These are phyloP conservation scores for Sturmia bella DNA, from an alignment of 2,888 invertebrate genomes.

Conservation along the genomic window DNA sequence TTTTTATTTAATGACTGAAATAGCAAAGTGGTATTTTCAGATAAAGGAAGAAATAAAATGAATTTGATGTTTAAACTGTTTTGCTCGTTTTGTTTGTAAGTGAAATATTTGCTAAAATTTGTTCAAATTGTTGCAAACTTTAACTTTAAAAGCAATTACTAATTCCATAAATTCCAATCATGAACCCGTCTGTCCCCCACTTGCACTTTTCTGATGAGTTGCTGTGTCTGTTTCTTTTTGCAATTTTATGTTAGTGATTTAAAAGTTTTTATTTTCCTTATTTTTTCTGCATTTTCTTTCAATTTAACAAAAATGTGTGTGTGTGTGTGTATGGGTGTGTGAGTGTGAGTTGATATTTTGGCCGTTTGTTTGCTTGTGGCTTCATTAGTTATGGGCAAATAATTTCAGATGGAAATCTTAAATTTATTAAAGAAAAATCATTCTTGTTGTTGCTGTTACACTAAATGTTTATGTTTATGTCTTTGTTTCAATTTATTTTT, in stretches of 20 bases:
- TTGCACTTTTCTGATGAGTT: not conserved
- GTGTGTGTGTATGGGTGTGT: no score
- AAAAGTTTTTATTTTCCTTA: not conserved
- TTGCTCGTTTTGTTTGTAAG: not conserved
- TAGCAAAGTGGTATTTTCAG: constrained; percentile 20
- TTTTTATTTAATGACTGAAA: constrained; percentile 19
- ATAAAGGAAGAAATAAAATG: not conserved
- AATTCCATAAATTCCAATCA: constrained; percentile 43
- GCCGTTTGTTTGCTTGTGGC: not conserved
- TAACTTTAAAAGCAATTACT: constrained; percentile 34
- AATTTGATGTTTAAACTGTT: constrained; percentile 14
- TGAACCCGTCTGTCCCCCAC: not conserved
- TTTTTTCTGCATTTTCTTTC: not conserved
- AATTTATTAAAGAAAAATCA: constrained; percentile 5
- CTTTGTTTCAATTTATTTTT: constrained; percentile 18
- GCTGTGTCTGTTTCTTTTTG: constrained; percentile 7
- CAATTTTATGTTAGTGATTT: constrained; percentile 36
- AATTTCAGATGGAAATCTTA: constrained; percentile 40
- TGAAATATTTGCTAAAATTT: constrained; percentile 7
- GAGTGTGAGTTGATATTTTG: not conserved
- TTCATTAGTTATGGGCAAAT: constrained; percentile 21
- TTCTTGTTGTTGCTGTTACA: not conserved
- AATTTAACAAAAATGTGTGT: not conserved
- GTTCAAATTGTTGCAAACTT: constrained; percentile 30
- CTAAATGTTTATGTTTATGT: not conserved